These are phyloP conservation scores for Mobula birostris DNA, from an alignment of 2,113 vertebrate species.

Conservation along the genomic window DNA sequence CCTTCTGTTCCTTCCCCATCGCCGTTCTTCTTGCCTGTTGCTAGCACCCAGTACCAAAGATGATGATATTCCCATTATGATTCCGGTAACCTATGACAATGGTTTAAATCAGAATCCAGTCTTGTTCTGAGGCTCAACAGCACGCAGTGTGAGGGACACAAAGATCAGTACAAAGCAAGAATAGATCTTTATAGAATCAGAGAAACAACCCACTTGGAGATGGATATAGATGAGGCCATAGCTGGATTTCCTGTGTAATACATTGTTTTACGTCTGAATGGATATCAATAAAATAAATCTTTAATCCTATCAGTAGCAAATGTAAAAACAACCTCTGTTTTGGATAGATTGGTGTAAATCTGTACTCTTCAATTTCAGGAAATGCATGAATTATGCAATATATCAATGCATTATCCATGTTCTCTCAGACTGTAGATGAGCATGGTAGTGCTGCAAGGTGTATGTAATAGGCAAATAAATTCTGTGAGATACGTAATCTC, in stretches of 20 bases:
- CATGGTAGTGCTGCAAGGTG: neutral
- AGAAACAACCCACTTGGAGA: neutral
- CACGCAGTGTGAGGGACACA: neutral
- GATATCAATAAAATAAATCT: neutral
- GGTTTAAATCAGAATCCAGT: neutral
- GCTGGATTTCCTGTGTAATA: neutral
- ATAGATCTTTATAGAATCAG: neutral
- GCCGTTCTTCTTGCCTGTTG: neutral
- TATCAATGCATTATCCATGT: neutral
- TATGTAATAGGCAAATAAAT: neutral
- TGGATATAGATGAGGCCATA: neutral
- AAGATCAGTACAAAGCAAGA: neutral
- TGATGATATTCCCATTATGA: neutral
- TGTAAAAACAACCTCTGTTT: constrained; percentile 7
- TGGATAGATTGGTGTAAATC: neutral
- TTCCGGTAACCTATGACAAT: neutral
- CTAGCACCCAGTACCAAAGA: neutral
- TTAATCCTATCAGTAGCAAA: neutral
- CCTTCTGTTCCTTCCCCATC: neutral
- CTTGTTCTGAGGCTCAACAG: neutral
- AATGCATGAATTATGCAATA: neutral
- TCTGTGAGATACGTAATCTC: neutral
- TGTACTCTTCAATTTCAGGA: neutral
- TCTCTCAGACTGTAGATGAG: neutral
- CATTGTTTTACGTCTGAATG: neutral